Evolutionary conservation across 2,888 invertebrate genomes (phyloP), one percentile per base, ranked within the genome.

Genomic region (Tetrapedia diversipes): DNA sequence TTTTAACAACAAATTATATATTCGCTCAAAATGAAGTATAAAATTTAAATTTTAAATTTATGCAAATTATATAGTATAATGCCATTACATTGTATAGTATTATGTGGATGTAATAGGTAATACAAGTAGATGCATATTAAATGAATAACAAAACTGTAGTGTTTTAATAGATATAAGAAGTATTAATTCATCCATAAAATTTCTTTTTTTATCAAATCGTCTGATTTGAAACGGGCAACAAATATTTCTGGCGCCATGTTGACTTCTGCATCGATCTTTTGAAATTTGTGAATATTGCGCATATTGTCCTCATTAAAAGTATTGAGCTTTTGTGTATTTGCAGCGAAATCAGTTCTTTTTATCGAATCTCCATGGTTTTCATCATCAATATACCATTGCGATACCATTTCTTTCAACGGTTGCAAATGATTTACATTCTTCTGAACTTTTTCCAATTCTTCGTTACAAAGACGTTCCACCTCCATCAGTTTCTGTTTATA

Each of bases 391-490:
- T 85, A 85, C 92, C 92, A 92, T 70, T 92, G 90, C 0, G 91
- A 89, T 1, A 87, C 90, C 64, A 92, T 92, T 63, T 89, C 86
- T 61, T 90, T 89, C 22, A 92, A 80, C 0, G 92, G 90, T 67
- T 92, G 90, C 51, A 92, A 80, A 60, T 83, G 87, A 54, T 89
- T 89, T 0, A 92, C 90, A 68, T 87, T 92, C 71, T 91, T 89
- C 63, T 89, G 90, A 22, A 92, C 91, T 59, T 90, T 88, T 39
- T 90, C 83, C 54, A 92, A 77, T 79, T 92, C 92, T 70, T 92
- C 84, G 80, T 92, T 91, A 68, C 92, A 92, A 85, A 92, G 89
- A 57, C 90, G 92, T 80, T 92, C 92, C 4, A 92, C 90, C 79
- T 92, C 92, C 16, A 90, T 69, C 29, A 92, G 76, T 75, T 90